These are phyloP conservation scores for Hippopotamus amphibius DNA, from an alignment of 2,113 vertebrate species.

Conservation along the genomic window DNA sequence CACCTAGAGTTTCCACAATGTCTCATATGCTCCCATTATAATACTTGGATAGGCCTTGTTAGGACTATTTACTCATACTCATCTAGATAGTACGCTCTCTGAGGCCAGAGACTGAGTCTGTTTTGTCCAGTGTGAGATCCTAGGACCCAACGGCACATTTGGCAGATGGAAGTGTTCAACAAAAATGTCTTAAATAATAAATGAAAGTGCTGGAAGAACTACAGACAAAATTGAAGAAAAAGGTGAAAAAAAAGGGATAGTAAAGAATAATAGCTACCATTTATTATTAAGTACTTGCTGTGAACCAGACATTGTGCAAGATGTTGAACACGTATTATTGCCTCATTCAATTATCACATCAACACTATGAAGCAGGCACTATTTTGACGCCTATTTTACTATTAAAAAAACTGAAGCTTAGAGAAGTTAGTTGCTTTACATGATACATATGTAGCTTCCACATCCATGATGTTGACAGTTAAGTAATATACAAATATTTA, in stretches of 20 bases:
- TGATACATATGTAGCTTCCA: constrained; percentile 5
- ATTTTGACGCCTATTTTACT: neutral
- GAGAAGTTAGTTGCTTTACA: neutral
- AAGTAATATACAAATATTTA: constrained; percentile 16
- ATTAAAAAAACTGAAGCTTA: neutral
- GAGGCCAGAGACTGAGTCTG: neutral
- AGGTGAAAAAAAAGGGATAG: neutral
- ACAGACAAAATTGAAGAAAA: neutral
- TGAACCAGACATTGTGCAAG: neutral
- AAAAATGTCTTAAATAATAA: constrained; percentile 48
- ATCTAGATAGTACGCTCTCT: neutral
- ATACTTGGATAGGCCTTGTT: neutral
- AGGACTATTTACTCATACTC: neutral
- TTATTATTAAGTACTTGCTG: constrained; percentile 35
- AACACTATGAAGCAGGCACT: neutral
- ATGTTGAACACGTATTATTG: neutral
- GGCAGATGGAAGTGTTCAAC: neutral
- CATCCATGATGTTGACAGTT: neutral
- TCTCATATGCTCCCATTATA: neutral
- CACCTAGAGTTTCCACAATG: neutral
- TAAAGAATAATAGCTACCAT: neutral
- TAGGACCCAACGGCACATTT: neutral
- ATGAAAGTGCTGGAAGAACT: neutral
- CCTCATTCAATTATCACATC: neutral
- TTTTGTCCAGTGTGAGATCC: neutral